Base-by-base conservation (phyloP, 2,113 vertebrate genomes). In the Phocoena phocoena region DNA sequence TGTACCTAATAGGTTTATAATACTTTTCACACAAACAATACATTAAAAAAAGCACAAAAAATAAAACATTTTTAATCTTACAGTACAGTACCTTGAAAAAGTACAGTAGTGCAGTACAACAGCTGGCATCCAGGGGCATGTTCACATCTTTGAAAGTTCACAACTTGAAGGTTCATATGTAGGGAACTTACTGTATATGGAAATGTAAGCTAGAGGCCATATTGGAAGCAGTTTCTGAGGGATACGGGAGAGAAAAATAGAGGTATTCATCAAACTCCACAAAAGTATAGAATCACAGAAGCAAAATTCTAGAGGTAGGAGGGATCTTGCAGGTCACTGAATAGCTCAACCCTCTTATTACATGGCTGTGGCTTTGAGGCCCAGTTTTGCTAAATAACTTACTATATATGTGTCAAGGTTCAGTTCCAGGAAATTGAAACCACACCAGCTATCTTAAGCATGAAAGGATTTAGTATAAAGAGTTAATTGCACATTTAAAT, bases 351-450 rank as follows among this genome's bases (percentile, higher is more conserved):
- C 47, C 14, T 94, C 60, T 58, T 86, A 41, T 47, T 95, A 65
- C 41, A 91, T 3, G 9, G 83, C 21, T 81, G 63, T 94, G 55
- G 17, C 85, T 77, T 38, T 80, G 70, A 94, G 47, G 15, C 60
- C 53, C 33, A 63, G 60, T 93, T 95, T 96, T 93, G 85, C 95
- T 95, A 94, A 97, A 96, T 97, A 80, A 60, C 21, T 94, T 96
- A 80, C 63, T 88, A 95, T 94, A 55, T 96, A 88, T 88, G 76
- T 94, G 31, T 96, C 63, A 95, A 62, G 71, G 33, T 88, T 95
- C 95, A 55, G 47, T 96, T 96, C 84, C 96, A 97, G 93, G 95
- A 98, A 97, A 95, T 47, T 96, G 76, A 97, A 97, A 91, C 85
- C 85, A 73, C 81, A 83, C n/a, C 55, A 91, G 84, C 85, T 96